Conservation (phyloP, 2,797 vertebrate genomes). For the Antrozous pallidus region DNA sequence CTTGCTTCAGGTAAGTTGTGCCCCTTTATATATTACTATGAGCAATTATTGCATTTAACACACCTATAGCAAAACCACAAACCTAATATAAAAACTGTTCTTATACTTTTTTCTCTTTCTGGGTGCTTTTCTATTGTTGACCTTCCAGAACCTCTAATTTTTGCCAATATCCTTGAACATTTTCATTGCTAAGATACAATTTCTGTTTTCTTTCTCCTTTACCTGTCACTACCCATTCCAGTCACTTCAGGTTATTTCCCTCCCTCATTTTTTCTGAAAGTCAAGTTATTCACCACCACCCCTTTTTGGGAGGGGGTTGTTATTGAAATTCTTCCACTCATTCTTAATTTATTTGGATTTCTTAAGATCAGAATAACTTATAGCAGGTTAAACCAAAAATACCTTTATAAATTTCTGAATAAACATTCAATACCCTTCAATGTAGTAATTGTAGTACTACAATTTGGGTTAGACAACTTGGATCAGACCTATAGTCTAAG, state of each 20-base stretch:
- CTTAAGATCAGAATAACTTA: neutral
- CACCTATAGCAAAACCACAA: neutral
- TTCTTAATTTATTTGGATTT: neutral
- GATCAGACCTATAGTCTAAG: neutral
- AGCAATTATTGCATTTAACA: neutral
- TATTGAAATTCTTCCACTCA: neutral
- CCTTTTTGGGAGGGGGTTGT: neutral
- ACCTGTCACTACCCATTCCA: neutral
- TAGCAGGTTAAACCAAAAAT: neutral
- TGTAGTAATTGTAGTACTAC: neutral
- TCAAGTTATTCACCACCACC: neutral
- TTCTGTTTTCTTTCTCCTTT: neutral
- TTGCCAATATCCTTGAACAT: neutral
- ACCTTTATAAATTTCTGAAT: neutral
- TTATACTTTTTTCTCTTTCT: neutral
- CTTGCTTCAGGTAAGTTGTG: neutral
- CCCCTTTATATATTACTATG: neutral
- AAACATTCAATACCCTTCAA: neutral
- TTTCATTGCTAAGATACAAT: neutral
- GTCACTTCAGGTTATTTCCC: neutral
- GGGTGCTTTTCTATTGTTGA: neutral
- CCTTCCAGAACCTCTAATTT: neutral
- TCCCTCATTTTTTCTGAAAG: neutral
- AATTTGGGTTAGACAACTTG: neutral
- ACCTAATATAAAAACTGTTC: neutral